Conservation (phyloP, 2,113 vertebrate species). For the Pungitius pungitius region DNA sequence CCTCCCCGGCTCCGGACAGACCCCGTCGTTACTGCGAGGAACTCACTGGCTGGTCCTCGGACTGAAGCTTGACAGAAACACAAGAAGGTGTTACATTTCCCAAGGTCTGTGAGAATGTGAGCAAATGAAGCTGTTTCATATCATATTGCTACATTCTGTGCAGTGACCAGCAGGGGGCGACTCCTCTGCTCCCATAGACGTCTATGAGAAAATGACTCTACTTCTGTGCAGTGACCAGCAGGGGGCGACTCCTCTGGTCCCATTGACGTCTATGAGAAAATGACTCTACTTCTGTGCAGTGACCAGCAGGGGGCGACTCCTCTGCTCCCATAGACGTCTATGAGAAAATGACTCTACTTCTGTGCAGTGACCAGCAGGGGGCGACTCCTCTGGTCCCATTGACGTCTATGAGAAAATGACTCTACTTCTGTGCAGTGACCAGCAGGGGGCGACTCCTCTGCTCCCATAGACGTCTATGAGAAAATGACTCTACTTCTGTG, state of each 20-base stretch:
- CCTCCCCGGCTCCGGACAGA: conserved; percentile 50
- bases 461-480: no score
- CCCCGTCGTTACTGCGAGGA: conserved; percentile 57
- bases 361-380: not conserved
- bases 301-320: not conserved
- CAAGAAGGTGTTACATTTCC: conserved; percentile 7
- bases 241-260: not conserved
- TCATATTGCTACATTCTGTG: not conserved
- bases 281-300: no score
- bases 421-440: not conserved
- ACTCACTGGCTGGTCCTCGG: conserved; percentile 76
- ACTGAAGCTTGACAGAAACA: conserved; percentile 57
- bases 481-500: no score
- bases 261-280: no score
- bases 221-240: not conserved
- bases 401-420: no score
- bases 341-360: no score
- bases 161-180: not conserved
- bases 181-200: no score
- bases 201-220: no score
- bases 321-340: no score
- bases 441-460: not conserved
- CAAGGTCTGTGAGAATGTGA: not conserved
- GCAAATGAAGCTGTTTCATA: not conserved
- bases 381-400: not conserved